Percentiles rank a stretch among this genome's conserved stretches.
Conservation (phyloP, 2,888 invertebrate genomes). For the Drosophila prostipennis region DNA sequence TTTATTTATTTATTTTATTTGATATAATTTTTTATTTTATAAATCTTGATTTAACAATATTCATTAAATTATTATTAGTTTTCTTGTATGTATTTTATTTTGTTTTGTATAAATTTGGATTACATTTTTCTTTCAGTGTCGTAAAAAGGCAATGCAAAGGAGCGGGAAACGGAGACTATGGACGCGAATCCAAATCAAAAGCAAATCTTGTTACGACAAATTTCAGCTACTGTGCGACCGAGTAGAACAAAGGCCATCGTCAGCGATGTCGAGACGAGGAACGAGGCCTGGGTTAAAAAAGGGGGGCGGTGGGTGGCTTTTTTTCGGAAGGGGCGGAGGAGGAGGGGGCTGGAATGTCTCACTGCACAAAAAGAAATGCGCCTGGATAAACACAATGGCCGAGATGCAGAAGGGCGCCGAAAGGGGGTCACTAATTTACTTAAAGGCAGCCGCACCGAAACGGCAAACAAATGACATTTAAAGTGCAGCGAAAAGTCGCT, state of each 20-base stretch:
- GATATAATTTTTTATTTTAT: too few relatives aligned
- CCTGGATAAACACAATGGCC: conserved; percentile 71
- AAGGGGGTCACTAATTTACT: conserved; percentile 68
- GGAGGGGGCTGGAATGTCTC: conserved; percentile 50
- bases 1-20: too few relatives aligned
- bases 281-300: conserved; percentile 7
- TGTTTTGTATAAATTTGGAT: too few relatives aligned
- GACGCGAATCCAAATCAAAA: conserved; percentile 57
- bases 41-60: too few relatives aligned
- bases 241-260: conserved; percentile 65
- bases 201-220: conserved; percentile 74
- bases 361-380: conserved; percentile 63
- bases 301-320: background rate
- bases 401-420: conserved; percentile 9
- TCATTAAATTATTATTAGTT: too few relatives aligned
- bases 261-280: conserved; percentile 44
- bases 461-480: conserved; percentile 71
- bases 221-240: conserved; percentile 69
- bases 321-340: background rate
- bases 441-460: conserved; percentile 69
- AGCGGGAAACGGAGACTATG: conserved; percentile 12
- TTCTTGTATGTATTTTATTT: too few relatives aligned
- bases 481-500: conserved; percentile 77
- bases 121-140: conserved; percentile 2
- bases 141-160: conserved; percentile 1